These are phyloP conservation scores for Cryptus viduatorius DNA, from an alignment of 2,888 invertebrate genomes.

Conservation along the genomic window DNA sequence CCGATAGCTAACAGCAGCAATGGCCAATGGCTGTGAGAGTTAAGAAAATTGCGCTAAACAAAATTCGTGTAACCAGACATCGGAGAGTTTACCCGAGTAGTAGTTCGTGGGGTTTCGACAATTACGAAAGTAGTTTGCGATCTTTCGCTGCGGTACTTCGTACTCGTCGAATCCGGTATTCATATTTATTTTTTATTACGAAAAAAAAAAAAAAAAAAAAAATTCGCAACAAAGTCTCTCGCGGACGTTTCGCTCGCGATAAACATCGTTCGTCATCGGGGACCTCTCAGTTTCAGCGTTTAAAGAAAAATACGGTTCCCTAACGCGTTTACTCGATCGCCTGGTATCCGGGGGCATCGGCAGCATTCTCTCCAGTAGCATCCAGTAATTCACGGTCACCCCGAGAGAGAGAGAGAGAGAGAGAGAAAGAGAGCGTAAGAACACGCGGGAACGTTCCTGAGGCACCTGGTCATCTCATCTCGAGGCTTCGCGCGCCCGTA, in stretches of 20 bases:
- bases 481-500: conserved; percentile 7
- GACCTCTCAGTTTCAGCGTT: conserved; percentile 7
- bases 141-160: conserved; percentile 44
- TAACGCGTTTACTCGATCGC: conserved; percentile 54
- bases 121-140: conserved; percentile 55
- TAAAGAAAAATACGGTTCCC: conserved; percentile 19
- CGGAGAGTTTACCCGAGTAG: conserved; percentile 27
- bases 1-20: background rate
- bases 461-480: conserved; percentile 51
- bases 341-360: conserved; percentile 12
- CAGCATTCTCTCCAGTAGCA: conserved; percentile 47
- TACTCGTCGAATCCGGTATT: conserved; percentile 62
- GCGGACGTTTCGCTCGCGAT: conserved; percentile 41
- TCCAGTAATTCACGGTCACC: conserved; percentile 71
- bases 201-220: background rate
- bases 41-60: background rate
- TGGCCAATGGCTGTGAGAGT: background rate
- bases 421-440: conserved; percentile 46
- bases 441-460: conserved; percentile 49
- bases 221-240: conserved; percentile 37
- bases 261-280: conserved; percentile 49
- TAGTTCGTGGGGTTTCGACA: conserved; percentile 20
- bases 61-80: conserved; percentile 10
- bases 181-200: conserved; percentile 61
- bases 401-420: conserved; percentile 44